Evolutionary conservation across 2,797 vertebrate species (phyloP).

Genomic region (Eidolon dupreanum): DNA sequence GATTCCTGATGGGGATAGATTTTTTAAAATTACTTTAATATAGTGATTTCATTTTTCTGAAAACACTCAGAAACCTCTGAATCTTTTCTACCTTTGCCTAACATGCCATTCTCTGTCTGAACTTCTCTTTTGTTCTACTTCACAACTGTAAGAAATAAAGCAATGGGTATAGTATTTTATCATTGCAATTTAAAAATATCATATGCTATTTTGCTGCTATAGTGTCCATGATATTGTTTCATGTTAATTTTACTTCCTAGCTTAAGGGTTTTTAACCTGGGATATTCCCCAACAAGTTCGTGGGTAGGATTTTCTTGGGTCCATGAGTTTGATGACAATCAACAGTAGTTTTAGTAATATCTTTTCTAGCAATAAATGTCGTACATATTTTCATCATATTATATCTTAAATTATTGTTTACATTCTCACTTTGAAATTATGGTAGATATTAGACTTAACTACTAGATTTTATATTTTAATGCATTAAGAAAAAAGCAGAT

Average conservation of each 20-base stretch:
- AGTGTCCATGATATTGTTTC: not conserved
- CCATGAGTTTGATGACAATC: not conserved
- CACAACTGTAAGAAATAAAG: constrained; percentile 10
- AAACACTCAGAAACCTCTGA: constrained; percentile 28
- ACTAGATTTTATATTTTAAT: constrained; percentile 38
- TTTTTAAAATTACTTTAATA: not conserved
- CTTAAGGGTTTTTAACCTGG: not conserved
- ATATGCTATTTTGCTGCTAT: not conserved
- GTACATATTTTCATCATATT: not conserved
- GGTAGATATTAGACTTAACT: not conserved
- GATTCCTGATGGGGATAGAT: not conserved
- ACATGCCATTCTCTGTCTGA: not conserved
- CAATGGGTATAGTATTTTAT: not conserved
- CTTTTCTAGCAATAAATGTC: constrained; percentile 1
- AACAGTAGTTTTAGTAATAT: constrained; percentile 3
- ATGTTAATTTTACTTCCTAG: constrained; percentile 34
- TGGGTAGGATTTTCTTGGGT: not conserved
- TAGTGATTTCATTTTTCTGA: constrained; percentile 9
- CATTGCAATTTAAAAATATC: not conserved
- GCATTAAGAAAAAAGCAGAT: constrained; percentile 1
- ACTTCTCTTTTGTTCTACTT: not conserved
- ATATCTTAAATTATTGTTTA: constrained; percentile 1
- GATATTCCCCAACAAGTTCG: not conserved
- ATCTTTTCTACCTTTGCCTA: constrained; percentile 15
- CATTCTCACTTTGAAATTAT: constrained; percentile 10